Base-by-base conservation (phyloP, 2,797 vertebrate genomes). In the Eulemur rubriventer region DNA sequence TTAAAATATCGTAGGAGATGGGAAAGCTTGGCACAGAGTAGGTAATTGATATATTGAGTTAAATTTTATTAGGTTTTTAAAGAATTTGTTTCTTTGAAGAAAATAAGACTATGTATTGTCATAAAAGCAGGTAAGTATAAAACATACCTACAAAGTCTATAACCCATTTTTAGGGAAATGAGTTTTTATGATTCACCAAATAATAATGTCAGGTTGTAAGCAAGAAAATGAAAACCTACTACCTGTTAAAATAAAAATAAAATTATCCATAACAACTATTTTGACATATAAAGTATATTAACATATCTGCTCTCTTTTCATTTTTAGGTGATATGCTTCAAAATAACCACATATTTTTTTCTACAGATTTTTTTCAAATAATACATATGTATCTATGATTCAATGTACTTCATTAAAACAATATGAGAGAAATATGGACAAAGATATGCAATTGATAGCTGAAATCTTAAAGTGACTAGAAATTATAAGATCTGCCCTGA, bases 211-310 rank as follows among this genome's bases (percentile, higher is more conserved):
- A 63, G 22, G 26, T 55, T 92, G 14, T 82, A 90, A 94, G 38
- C 26, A 90, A 90, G 61, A 41, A 92, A 84, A 80, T 79, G n/a
- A 55, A 89, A 92, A 79, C 24, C 2, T 65, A 81, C 35, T 93
- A 75, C 18, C 7, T 79, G 33, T 85, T 86, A 57, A 95, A 96
- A 93, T 94, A 78, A 65, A 93, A 97, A 70, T 79, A 81, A 97
- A 92, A 88, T 46, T 84, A 4, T 28, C 73, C 16, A n/a, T 89
- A 48, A 84, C 26, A 93, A 88, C 92, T 78, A 86, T 43, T 80
- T 88, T 93, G 30, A 76, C 24, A 76, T 30, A 55, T 72, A 90
- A 48, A 81, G 35, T 70, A 48, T 63, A 82, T 65, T 80, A 65
- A 33, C 46, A 76, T 46, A 85, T 96, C 93, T 55, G 16, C 9